These are phyloP conservation scores for Zele albiditarsus DNA, from an alignment of 2,888 invertebrate genomes.

Conservation along the genomic window DNA sequence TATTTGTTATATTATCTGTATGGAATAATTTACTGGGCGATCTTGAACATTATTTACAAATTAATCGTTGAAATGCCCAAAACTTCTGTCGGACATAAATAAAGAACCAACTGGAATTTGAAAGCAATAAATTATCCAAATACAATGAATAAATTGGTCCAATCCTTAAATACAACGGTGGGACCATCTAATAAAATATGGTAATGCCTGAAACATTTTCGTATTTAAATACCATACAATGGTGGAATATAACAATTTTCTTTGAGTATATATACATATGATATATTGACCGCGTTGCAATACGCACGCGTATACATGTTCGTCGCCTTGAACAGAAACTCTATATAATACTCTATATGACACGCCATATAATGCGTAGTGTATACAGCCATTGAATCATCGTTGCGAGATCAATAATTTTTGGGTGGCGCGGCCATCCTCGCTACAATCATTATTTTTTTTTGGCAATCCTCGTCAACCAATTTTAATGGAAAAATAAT, in stretches of 20 bases:
- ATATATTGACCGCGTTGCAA: neutral
- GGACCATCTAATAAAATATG: no score
- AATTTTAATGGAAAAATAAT: no score
- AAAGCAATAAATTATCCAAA: no score
- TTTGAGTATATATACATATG: neutral
- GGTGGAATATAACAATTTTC: neutral
- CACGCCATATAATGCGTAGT: no score
- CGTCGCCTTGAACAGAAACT: neutral
- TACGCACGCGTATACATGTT: neutral
- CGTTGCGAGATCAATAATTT: neutral
- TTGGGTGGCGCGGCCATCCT: neutral
- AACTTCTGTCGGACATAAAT: neutral
- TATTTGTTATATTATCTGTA: neutral
- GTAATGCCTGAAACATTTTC: neutral
- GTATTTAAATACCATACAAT: no score
- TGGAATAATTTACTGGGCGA: neutral
- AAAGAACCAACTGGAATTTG: neutral
- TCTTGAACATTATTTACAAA: neutral
- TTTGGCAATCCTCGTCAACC: no score
- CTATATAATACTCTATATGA: neutral
- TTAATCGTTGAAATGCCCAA: neutral
- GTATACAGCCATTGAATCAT: neutral
- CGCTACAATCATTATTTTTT: neutral
- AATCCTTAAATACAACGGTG: no score
- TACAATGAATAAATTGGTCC: no score